A percentile compares a stretch with the other conserved stretches of the same genome.
phyloP scores from a whole-genome alignment of 2,113 vertebrate species.

The Pterocles orientalis region DNA sequence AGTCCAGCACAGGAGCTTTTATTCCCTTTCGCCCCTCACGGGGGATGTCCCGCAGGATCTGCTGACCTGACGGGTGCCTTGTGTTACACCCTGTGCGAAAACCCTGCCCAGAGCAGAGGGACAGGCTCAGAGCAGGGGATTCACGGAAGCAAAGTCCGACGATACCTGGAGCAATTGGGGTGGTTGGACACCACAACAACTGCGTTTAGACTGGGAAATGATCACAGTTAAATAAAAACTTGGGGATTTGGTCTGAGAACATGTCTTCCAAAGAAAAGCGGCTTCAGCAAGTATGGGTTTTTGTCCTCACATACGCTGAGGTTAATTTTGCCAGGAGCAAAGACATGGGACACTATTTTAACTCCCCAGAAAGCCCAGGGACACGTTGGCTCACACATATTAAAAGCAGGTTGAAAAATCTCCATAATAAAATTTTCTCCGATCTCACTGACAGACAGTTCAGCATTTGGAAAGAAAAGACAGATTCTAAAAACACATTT shows the following conservation, averaged over 20 bases:
- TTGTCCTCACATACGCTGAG: not conserved
- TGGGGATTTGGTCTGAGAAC: not conserved
- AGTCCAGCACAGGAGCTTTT: not conserved
- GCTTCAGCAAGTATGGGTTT: not conserved
- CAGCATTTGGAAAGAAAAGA: not conserved
- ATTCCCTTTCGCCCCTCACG: not conserved
- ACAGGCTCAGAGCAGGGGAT: not conserved
- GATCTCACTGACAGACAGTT: accelerated
- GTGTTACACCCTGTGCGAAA: not conserved
- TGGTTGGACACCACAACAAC: not conserved
- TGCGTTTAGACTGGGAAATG: not conserved
- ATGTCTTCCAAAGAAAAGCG: not conserved
- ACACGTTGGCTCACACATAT: accelerated
- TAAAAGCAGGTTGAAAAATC: not conserved
- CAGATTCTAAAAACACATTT: not conserved
- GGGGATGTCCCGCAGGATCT: not conserved
- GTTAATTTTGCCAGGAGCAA: not conserved
- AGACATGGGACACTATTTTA: not conserved
- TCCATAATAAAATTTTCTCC: not conserved
- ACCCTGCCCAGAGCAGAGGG: not conserved
- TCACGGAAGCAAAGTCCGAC: accelerated
- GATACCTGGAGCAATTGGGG: not conserved
- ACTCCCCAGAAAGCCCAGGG: not conserved
- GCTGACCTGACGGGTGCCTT: not conserved
- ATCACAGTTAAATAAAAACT: not conserved